Base-by-base conservation (phyloP, 2,113 vertebrate species). In the Cepphus grylle region DNA sequence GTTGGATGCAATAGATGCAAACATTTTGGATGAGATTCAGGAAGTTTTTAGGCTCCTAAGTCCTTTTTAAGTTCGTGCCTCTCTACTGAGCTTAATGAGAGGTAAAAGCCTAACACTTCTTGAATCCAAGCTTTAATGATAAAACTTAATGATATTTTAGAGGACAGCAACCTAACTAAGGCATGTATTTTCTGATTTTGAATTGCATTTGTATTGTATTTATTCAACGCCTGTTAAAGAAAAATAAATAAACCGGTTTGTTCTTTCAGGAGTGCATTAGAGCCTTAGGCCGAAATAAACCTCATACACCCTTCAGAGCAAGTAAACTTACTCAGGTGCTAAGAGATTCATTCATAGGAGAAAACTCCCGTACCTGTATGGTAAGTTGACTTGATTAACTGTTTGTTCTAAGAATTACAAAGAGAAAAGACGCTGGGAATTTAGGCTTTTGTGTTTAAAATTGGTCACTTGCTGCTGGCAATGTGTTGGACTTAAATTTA, bases 311-410 rank as follows among this genome's bases (percentile, higher is more conserved):
- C 4, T 99, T 99, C 96, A 98, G 99, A 98, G 99, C 99, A 97
- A 99, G 99, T 98, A 99, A 99, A 98, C 98, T 99, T 87, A 99
- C 99, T 88, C 99, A 99, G 97, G 99, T 99, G 93, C 98, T 99
- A 96, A 97, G 99, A 97, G 99, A 99, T 97, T 99, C 99, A 40
- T 99, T 99, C 97, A 99, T 99, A 27, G 99, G 99, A 87, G 99
- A 99, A 97, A 99, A 99, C 96, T 99, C 99, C 43, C 98, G 99
- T 94, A 99, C 99, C 19, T 99, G 99, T 97, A 99, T 99, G 99
- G 99, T 99, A 96, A 98, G 98, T 97, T 78, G 52, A 5, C 74
- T 83, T 72, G 15, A 19, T 83, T 85, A 73, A 88, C 15, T 94
- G 59, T 67, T 63, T 81, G 12, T 81, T 85, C 11, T 88, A 53